These are phyloP conservation scores for Asobara japonica DNA, from an alignment of 1,140 invertebrate genomes.

Conservation along the genomic window DNA sequence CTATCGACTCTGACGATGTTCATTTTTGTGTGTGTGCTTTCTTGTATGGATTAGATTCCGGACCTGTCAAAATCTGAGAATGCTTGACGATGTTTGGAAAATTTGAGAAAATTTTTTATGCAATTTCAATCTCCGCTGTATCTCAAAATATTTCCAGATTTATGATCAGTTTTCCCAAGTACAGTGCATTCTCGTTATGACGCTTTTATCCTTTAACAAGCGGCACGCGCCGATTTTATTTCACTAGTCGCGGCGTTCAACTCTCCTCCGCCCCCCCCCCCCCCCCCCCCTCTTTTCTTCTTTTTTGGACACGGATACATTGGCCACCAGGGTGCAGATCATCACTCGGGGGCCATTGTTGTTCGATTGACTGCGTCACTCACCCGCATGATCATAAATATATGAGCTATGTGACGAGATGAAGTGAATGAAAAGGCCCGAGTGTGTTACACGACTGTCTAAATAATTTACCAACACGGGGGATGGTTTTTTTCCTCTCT, in stretches of 20 bases:
- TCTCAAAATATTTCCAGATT: conserved; percentile 9
- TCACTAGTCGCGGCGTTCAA: neutral
- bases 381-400: conserved; percentile 38
- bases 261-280: no score
- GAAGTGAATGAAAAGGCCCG: conserved; percentile 10
- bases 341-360: conserved; percentile 26
- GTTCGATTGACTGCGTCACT: conserved; percentile 31
- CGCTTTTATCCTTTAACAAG: conserved; percentile 29
- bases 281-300: conserved; percentile 7
- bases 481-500: conserved; percentile 4
- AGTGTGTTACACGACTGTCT: conserved; percentile 25
- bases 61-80: no score
- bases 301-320: conserved; percentile 29
- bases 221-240: conserved; percentile 39
- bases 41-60: no score
- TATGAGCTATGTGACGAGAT: conserved; percentile 26
- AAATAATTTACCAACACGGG: conserved; percentile 23
- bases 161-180: conserved; percentile 8
- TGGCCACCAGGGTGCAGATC: conserved; percentile 8
- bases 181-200: conserved; percentile 20
- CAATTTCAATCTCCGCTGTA: no score
- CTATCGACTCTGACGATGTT: no score
- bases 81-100: no score
- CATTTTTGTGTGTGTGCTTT: no score
- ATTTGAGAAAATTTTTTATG: no score